phyloP scores from a whole-genome alignment of 2,888 invertebrate genomes.

The Stenotaenia linearis region DNA sequence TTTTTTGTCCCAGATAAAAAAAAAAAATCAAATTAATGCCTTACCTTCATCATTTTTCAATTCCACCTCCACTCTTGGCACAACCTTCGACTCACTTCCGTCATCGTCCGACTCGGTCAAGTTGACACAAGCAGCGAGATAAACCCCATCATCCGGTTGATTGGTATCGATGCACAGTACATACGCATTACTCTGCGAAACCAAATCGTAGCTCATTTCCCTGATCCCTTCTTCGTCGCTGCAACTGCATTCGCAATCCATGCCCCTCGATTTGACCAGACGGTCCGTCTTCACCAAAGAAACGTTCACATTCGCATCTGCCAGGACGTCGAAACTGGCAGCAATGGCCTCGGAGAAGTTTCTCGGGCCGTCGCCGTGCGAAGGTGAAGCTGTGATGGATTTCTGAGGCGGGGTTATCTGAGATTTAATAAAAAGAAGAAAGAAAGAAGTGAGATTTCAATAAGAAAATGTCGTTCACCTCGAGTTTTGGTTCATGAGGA shows the following conservation, averaged over 20 bases:
- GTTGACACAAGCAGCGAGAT: background rate
- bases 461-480: constrained; percentile 5
- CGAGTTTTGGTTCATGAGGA: background rate
- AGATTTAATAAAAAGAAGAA: background rate
- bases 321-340: background rate
- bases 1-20: too few relatives aligned
- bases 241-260: background rate
- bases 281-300: background rate
- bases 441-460: background rate
- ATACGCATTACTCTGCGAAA: background rate
- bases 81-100: background rate
- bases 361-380: background rate
- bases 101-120: background rate
- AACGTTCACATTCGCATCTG: background rate
- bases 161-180: background rate
- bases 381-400: background rate
- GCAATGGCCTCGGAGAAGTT: background rate
- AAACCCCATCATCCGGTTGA: background rate
- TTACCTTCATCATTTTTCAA: too few relatives aligned
- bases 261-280: background rate
- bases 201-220: background rate
- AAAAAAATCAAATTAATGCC: too few relatives aligned
- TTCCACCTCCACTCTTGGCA: background rate
- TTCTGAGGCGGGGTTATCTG: background rate
- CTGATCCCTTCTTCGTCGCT: background rate